phyloP scores from a whole-genome alignment of 2,113 vertebrate species.

The Meriones unguiculatus region DNA sequence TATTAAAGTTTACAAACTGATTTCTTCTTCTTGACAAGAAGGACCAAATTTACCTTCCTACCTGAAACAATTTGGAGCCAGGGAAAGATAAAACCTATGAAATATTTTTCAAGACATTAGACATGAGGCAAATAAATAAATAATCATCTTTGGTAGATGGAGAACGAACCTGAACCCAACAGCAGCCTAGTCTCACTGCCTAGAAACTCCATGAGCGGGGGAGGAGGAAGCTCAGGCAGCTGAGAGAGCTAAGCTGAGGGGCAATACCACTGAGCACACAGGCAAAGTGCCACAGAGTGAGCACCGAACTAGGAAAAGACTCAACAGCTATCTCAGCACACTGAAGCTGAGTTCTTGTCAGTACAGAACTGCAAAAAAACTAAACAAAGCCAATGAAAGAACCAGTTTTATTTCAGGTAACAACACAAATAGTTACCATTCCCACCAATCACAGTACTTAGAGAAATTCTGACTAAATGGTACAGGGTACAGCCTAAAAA shows the following conservation, averaged over 20 bases:
- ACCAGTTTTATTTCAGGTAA: not conserved
- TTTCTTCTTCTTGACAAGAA: conserved; percentile 26
- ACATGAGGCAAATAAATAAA: not conserved
- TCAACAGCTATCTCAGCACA: not conserved
- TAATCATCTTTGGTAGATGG: not conserved
- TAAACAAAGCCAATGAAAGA: not conserved
- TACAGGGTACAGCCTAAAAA: conserved; percentile 38
- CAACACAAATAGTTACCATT: conserved; percentile 2
- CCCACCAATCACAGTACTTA: not conserved
- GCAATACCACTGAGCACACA: not conserved
- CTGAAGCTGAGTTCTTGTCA: not conserved
- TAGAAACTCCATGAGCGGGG: not conserved
- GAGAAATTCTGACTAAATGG: conserved; percentile 34
- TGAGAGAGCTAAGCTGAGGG: not conserved
- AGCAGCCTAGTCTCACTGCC: not conserved
- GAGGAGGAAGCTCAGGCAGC: not conserved
- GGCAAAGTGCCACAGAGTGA: not conserved
- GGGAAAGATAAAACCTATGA: not conserved
- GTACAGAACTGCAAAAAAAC: not conserved
- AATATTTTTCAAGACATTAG: conserved; percentile 42
- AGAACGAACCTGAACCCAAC: conserved; percentile 12
- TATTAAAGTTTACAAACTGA: conserved; percentile 1
- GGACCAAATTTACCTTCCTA: conserved; percentile 26
- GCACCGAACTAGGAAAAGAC: not conserved
- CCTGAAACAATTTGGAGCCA: conserved; percentile 10